Percentiles rank a stretch among this genome's conserved stretches.
These are phyloP conservation scores for Nephotettix cincticeps DNA, from an alignment of 1,140 invertebrate species.

Conservation along the genomic window DNA sequence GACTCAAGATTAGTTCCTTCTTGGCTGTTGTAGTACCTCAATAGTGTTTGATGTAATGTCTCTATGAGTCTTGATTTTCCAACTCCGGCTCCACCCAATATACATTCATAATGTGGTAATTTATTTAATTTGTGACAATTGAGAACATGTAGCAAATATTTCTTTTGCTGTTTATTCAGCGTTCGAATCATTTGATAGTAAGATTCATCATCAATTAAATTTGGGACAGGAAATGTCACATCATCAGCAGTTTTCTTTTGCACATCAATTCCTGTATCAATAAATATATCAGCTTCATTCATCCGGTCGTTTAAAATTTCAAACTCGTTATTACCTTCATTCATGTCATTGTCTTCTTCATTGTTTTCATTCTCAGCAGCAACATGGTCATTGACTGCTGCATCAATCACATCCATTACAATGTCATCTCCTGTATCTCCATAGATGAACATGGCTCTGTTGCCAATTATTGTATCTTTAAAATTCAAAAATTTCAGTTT, in stretches of 20 bases:
- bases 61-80: too few species aligned
- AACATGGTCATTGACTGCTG: background rate
- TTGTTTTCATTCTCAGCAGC: constrained; percentile 4
- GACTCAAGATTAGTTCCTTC: too few species aligned
- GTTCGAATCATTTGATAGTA: background rate
- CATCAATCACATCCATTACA: background rate
- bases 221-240: background rate
- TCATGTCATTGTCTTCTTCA: background rate
- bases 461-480: background rate
- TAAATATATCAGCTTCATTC: background rate
- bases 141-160: too few species aligned
- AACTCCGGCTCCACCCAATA: too few species aligned
- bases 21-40: too few species aligned
- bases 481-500: background rate
- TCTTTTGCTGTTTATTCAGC: constrained; percentile 13
- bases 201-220: background rate
- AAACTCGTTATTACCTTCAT: background rate
- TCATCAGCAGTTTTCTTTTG: background rate
- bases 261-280: background rate
- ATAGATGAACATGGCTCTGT: background rate
- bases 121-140: too few species aligned
- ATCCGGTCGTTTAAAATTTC: background rate
- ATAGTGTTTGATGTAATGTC: too few species aligned
- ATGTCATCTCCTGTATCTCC: too few species aligned
- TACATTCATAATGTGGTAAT: too few species aligned